Conservation (phyloP, 1,140 invertebrate genomes). For the Lerema accius region DNA sequence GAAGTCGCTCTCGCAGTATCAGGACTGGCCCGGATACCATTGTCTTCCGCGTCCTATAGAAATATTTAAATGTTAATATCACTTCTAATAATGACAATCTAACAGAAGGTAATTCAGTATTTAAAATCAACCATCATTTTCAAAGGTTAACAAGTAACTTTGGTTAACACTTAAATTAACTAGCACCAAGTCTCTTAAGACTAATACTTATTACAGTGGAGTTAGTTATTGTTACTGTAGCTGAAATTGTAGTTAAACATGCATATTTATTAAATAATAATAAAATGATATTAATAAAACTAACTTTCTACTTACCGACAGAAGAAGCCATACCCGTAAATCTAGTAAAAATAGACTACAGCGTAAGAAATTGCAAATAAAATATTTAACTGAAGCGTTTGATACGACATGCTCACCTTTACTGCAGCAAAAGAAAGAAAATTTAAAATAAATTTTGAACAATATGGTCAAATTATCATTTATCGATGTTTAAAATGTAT, state of each 20-base stretch:
- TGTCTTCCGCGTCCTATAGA: constrained; percentile 65
- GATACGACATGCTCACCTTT: constrained; percentile 57
- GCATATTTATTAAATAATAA: constrained; percentile 33
- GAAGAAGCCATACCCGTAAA: constrained; percentile 39
- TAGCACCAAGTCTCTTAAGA: no score
- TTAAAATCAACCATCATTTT: no score
- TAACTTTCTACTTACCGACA: constrained; percentile 56
- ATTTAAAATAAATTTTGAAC: not conserved
- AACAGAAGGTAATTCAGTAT: no score
- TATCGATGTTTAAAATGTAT: not conserved
- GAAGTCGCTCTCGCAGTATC: constrained; percentile 60
- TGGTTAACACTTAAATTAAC: no score
- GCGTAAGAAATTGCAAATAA: constrained; percentile 27
- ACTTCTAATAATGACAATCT: no score
- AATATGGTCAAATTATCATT: not conserved
- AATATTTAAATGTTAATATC: constrained; percentile 24
- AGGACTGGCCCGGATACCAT: constrained; percentile 61
- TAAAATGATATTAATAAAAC: constrained; percentile 4
- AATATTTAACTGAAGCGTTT: constrained; percentile 46
- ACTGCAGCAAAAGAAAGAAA: constrained; percentile 21
- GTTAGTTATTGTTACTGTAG: no score
- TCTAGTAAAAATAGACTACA: constrained; percentile 34
- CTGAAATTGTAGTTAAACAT: constrained; percentile 11
- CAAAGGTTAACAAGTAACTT: no score
- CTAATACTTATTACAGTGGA: no score